Evolutionary conservation across 1,140 invertebrate species (phyloP).

Genomic region (Ectropis grisescens): DNA sequence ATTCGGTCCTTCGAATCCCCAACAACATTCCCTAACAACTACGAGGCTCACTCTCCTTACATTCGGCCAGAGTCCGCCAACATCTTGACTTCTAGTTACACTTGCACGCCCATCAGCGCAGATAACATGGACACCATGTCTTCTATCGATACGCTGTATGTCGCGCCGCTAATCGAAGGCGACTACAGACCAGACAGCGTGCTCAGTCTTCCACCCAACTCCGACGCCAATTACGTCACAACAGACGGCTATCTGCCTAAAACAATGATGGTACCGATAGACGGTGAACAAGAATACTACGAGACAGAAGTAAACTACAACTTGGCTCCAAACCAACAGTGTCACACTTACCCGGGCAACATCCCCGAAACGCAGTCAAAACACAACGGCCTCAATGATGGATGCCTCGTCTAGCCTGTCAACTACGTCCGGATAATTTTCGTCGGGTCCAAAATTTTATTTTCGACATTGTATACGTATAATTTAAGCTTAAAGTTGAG

Average conservation of each 20-base stretch:
- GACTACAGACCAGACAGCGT: conserved; percentile 61
- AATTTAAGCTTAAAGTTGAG: conserved; percentile 32
- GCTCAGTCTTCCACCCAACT: conserved; percentile 45
- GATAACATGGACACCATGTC: conserved; percentile 54
- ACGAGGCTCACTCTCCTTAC: conserved; percentile 61
- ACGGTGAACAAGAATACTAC: conserved; percentile 50
- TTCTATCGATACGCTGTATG: conserved; percentile 45
- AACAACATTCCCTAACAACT: conserved; percentile 48
- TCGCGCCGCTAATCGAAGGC: conserved; percentile 33
- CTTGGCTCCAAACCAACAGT: conserved; percentile 33
- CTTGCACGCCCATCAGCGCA: conserved; percentile 45
- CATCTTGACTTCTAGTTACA: conserved; percentile 66
- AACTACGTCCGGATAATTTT: conserved; percentile 8
- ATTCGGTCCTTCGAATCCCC: conserved; percentile 55
- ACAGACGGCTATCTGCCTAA: conserved; percentile 57
- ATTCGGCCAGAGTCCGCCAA: conserved; percentile 66
- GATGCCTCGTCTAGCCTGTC: conserved; percentile 55
- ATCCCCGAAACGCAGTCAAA: conserved; percentile 44
- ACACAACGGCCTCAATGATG: conserved; percentile 63
- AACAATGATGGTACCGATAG: conserved; percentile 49
- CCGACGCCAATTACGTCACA: conserved; percentile 38
- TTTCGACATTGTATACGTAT: conserved; percentile 52
- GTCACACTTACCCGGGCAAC: conserved; percentile 49
- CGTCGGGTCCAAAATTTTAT: conserved; percentile 53
- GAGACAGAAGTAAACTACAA: conserved; percentile 52